Conservation (phyloP, 2,888 invertebrate genomes). For the Eustalomyia histrio region DNA sequence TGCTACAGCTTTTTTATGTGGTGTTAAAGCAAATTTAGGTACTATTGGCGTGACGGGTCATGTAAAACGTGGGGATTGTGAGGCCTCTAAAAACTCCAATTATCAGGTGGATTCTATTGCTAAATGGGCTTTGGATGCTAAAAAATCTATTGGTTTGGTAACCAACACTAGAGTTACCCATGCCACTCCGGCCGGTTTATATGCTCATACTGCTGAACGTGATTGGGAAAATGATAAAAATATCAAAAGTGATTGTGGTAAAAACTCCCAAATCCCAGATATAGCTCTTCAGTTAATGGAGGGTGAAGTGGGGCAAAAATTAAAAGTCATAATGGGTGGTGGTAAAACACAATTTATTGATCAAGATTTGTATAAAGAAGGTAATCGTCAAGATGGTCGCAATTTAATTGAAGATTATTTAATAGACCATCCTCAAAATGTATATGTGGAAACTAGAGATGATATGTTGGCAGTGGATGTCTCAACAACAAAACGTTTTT, state of each 20-base stretch:
- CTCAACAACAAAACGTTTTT: slow-evolving; percentile 81
- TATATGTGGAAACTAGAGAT: slow-evolving; percentile 80
- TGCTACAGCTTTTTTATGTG: slow-evolving; percentile 88
- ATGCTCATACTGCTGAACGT: slow-evolving; percentile 84
- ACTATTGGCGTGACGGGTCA: slow-evolving; percentile 87
- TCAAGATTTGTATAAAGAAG: slow-evolving; percentile 78
- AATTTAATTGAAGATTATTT: slow-evolving; percentile 86
- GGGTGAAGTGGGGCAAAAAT: slow-evolving; percentile 84
- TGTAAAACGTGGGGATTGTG: slow-evolving; percentile 84
- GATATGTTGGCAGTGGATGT: slow-evolving; percentile 80
- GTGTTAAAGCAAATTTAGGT: slow-evolving; percentile 88
- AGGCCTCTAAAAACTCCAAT: slow-evolving; percentile 80
- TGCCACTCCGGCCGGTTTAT: slow-evolving; percentile 86
- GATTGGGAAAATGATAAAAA: slow-evolving; percentile 86
- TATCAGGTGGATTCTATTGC: slow-evolving; percentile 85
- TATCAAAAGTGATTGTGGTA: slow-evolving; percentile 79
- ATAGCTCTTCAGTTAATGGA: slow-evolving; percentile 87
- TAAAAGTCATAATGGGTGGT: slow-evolving; percentile 89
- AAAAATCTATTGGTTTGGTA: slow-evolving; percentile 84
- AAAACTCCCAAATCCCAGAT: slow-evolving; percentile 82
- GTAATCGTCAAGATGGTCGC: slow-evolving; percentile 82
- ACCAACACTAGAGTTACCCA: slow-evolving; percentile 90
- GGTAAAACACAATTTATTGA: slow-evolving; percentile 85
- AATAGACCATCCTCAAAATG: slow-evolving; percentile 78
- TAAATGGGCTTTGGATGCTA: slow-evolving; percentile 85